A percentile compares a stretch with the other conserved stretches of the same genome.
Conservation (phyloP, 2,797 vertebrate species). For the Cuniculus paca region DNA sequence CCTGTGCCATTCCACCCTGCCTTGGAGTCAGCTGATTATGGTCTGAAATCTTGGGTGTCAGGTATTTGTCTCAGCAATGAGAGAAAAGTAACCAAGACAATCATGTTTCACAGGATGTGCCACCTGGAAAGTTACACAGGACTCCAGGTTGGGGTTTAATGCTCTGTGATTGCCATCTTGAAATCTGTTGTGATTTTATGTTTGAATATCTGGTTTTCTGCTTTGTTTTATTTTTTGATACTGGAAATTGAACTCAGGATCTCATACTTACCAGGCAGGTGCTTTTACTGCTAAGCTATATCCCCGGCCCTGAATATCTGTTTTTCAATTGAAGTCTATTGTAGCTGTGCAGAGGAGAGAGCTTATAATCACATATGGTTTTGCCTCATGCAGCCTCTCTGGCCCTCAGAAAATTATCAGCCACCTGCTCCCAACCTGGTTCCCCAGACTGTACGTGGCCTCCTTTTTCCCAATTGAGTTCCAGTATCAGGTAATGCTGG, state of each 20-base stretch:
- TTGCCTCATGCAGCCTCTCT: neutral
- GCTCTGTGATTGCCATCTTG: neutral
- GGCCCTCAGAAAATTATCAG: too few relatives aligned
- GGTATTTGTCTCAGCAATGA: neutral
- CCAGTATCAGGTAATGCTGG: neutral
- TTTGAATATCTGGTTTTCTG: conserved; percentile 8
- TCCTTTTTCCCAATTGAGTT: neutral
- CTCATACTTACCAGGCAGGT: too few relatives aligned
- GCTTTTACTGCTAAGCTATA: too few relatives aligned
- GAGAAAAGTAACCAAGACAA: too few relatives aligned
- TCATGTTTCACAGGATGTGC: neutral
- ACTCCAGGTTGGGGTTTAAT: neutral
- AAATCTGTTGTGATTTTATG: neutral
- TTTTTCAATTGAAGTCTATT: neutral
- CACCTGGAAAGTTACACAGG: neutral
- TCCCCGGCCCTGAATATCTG: too few relatives aligned
- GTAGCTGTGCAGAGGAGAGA: neutral
- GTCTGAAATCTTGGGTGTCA: neutral
- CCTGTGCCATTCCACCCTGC: neutral
- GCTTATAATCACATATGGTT: neutral
- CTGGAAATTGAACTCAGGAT: too few relatives aligned
- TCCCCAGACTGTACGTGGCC: neutral
- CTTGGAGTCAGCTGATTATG: neutral
- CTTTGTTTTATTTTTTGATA: too few relatives aligned
- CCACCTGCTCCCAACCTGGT: neutral